Percentiles rank a stretch among this genome's conserved stretches.
Evolutionary conservation across 2,113 vertebrate genomes (phyloP).

Genomic region (Nannospalax galili): DNA sequence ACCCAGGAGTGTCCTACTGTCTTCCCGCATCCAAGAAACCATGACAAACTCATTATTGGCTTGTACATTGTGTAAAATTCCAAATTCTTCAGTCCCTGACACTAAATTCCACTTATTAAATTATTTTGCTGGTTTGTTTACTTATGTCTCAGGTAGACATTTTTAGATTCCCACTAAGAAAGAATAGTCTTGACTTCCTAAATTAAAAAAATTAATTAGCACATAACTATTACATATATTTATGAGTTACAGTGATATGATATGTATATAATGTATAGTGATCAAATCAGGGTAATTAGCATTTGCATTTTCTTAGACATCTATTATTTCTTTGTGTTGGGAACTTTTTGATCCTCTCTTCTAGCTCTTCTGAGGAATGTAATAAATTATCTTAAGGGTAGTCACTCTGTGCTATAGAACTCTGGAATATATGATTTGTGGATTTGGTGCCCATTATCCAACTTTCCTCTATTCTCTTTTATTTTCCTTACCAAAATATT

Average conservation of each 20-base stretch:
- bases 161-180: neutral
- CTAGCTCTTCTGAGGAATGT: neutral
- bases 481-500: neutral
- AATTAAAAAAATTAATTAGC: neutral
- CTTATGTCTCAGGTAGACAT: constrained; percentile 10
- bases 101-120: constrained; percentile 52
- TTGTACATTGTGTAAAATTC: neutral
- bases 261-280: neutral
- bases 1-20: neutral
- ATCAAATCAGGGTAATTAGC: neutral
- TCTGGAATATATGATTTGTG: neutral
- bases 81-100: neutral
- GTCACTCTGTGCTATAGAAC: neutral
- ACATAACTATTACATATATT: neutral
- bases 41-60: neutral
- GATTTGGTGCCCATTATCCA: neutral
- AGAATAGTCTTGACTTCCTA: neutral
- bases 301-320: neutral
- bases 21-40: neutral
- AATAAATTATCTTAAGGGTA: neutral
- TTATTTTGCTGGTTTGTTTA: constrained; percentile 66
- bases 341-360: neutral
- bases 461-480: neutral
- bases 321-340: neutral
- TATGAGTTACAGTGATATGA: neutral